Evolutionary conservation across 1,140 invertebrate species (phyloP), one percentile per base, ranked within the genome.

Genomic region (Dufourea novaeangliae): DNA sequence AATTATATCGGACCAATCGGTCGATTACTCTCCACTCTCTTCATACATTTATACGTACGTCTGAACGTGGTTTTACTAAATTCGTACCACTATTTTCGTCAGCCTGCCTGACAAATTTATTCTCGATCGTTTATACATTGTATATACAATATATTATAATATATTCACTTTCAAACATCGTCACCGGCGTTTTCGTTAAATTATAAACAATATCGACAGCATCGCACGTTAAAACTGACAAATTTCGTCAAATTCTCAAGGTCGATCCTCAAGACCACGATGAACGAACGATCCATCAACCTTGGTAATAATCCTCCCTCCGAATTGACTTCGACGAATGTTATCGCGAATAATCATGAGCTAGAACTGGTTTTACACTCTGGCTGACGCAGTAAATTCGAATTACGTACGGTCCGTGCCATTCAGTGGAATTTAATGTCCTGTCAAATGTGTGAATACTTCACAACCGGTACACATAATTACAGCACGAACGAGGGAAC

Each of bases 371-470:
- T 72, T 62, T 50, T 32, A 41, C 39, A 37, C 46, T 72, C 20
- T 17, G 29, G 0, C 39, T 6, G 20, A n/a, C 46, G 46, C 41
- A 22, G 17, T 14, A 57, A 57, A 57, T 25, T 57, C 25, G 27
- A 25, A 27, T 29, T 29, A 29, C 54, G 27, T 20, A 57, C 27
- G 54, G 11, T 57, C 54, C 14, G 4, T 20, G 29, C 25, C n/a
- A 64, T 64, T 63, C 59, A 54, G 63, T 73, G n/a, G 63, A 73
- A 64, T 63, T 64, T 64, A 73, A 54, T 59, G 59, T 73, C 59
- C 14, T 44, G 59, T 39, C 70, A 54, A 50, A 54, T 2, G 32
- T 64, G 25, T 46, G 57, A 73, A 73, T 50, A 50, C 20, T 73
- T 73, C 39, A 39, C 46, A 6, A n/a, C 46, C 8, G 8, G 46